These are phyloP conservation scores for Oryzias dopingdopingensis DNA, from an alignment of 2,797 vertebrate genomes.

Conservation along the genomic window DNA sequence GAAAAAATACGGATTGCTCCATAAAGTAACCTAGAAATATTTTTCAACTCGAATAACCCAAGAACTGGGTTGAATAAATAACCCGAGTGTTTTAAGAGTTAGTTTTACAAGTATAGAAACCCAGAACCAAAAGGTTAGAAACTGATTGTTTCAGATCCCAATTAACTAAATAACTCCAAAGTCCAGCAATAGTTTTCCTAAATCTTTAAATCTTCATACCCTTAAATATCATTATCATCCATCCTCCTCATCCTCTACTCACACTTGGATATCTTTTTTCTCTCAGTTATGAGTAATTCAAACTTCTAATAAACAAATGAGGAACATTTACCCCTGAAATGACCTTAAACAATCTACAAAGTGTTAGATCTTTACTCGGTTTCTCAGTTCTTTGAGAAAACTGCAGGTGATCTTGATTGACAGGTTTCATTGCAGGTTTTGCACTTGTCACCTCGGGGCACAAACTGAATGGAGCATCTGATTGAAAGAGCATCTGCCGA, in stretches of 20 bases:
- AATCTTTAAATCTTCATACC: not conserved
- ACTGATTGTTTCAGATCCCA: no score
- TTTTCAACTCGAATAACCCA: no score
- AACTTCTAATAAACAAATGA: constrained; percentile 35
- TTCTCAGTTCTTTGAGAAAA: not conserved
- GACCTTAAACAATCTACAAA: not conserved
- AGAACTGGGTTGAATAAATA: no score
- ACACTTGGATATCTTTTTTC: not conserved
- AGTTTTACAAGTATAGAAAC: no score
- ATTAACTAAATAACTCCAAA: no score
- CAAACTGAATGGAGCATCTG: constrained; percentile 1
- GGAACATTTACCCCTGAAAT: constrained; percentile 58
- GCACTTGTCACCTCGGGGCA: constrained; percentile 55
- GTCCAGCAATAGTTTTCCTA: no score
- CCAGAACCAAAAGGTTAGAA: no score
- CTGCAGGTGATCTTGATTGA: constrained; percentile 42
- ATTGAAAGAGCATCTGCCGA: constrained; percentile 21
- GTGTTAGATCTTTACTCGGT: not conserved
- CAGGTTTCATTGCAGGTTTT: constrained; percentile 24
- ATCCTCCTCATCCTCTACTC: constrained; percentile 16
- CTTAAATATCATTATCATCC: constrained; percentile 28
- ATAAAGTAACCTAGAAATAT: no score
- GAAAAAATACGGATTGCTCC: no score
- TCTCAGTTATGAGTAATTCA: constrained; percentile 55
- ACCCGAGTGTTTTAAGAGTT: no score